A percentile compares a stretch with the other conserved stretches of the same genome.
phyloP scores from a whole-genome alignment of 2,888 invertebrate genomes.

The Pandemis corylana region DNA sequence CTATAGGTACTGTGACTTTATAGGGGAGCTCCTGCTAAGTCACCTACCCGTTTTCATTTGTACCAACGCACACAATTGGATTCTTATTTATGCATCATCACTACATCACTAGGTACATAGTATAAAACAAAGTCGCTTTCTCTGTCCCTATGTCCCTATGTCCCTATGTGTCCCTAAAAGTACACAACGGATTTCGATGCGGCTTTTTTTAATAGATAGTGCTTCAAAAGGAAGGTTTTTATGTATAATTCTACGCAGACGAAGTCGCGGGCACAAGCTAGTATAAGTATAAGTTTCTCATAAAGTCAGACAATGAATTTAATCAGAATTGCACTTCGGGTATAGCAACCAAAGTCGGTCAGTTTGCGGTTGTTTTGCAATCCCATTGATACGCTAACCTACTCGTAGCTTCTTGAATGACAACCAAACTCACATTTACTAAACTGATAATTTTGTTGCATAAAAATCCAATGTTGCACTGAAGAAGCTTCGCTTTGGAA shows the following conservation, averaged over 20 bases:
- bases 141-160: no score
- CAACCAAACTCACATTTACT: slow-evolving; percentile 21
- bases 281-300: background rate
- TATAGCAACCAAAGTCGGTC: slow-evolving; percentile 49
- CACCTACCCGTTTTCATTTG: background rate
- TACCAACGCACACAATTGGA: background rate
- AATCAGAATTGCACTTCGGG: background rate
- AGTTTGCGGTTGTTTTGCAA: slow-evolving; percentile 52
- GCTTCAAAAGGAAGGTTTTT: no score
- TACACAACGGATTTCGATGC: no score
- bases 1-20: no score
- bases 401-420: slow-evolving; percentile 31
- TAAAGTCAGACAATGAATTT: background rate
- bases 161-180: no score
- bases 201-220: no score
- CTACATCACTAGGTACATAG: no score
- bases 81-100: background rate
- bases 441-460: background rate
- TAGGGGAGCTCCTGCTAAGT: background rate
- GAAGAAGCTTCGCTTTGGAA: slow-evolving; percentile 17
- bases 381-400: slow-evolving; percentile 41
- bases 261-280: no score
- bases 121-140: no score
- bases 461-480: background rate
- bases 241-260: no score